Percentiles rank a stretch among this genome's conserved stretches.
Evolutionary conservation across 2,113 vertebrate species (phyloP).

Genomic region (Nycticryphes semicollaris): DNA sequence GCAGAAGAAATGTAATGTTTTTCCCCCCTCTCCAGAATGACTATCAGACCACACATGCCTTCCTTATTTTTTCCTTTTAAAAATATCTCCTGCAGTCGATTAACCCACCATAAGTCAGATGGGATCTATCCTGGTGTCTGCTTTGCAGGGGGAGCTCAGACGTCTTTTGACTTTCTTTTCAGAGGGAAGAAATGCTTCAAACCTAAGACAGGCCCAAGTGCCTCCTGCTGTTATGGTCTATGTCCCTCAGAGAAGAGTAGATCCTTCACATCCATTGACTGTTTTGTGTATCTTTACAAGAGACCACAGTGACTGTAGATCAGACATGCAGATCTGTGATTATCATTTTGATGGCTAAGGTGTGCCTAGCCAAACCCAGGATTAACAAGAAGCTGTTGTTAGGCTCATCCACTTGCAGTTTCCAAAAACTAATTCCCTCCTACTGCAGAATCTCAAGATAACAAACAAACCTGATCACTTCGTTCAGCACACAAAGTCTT

Average conservation of each 20-base stretch:
- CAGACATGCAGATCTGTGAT: neutral
- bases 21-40: neutral
- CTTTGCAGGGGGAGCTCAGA: neutral
- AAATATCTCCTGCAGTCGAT: neutral
- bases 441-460: neutral
- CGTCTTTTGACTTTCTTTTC: neutral
- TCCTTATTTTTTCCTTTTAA: neutral
- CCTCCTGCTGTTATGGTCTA: neutral
- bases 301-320: neutral
- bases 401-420: neutral
- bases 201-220: accelerated
- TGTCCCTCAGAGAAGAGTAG: neutral
- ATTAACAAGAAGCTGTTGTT: neutral
- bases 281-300: neutral
- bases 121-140: neutral
- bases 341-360: neutral
- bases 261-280: neutral
- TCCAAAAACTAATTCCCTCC: neutral
- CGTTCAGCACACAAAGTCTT: neutral
- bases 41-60: neutral
- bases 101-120: neutral
- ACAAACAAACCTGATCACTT: neutral
- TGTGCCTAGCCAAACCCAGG: neutral
- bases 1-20: neutral
- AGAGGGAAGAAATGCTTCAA: neutral